Percentiles rank a stretch among this genome's conserved stretches.
Evolutionary conservation across 2,797 vertebrate species (phyloP).

Genomic region (Chanos chanos): DNA sequence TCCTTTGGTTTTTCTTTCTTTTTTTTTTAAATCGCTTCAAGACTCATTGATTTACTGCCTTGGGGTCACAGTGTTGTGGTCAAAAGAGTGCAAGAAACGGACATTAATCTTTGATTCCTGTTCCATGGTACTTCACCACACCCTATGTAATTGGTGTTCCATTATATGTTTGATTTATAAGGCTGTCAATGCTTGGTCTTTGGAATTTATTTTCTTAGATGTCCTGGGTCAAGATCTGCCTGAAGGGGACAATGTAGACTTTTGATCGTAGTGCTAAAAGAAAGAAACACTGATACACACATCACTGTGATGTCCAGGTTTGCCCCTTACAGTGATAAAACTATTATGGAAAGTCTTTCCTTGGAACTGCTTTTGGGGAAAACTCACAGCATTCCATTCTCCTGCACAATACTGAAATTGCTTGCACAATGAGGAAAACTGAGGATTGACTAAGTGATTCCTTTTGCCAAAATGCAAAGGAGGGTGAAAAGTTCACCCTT

Average conservation of each 20-base stretch:
- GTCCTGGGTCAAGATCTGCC: conserved; percentile 9
- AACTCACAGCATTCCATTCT: no score
- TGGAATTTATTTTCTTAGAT: conserved; percentile 37
- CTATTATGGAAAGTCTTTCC: no score
- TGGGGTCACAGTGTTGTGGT: conserved; percentile 34
- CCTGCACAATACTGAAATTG: no score
- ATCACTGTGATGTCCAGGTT: neutral
- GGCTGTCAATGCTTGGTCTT: conserved; percentile 29
- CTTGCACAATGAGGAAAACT: no score
- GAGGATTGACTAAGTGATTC: no score
- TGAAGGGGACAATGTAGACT: neutral
- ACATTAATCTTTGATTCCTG: conserved; percentile 45
- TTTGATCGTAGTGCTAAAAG: neutral
- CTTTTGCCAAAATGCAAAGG: no score
- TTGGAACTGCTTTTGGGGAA: no score
- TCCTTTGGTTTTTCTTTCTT: conserved; percentile 1
- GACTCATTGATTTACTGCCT: conserved; percentile 34
- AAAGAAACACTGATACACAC: neutral
- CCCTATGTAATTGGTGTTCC: conserved; percentile 43
- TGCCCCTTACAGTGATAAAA: no score
- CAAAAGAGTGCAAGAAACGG: conserved; percentile 27
- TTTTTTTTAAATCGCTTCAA: conserved; percentile 24
- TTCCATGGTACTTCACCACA: conserved; percentile 42
- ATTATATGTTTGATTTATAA: conserved; percentile 42
- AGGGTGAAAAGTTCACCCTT: no score